Evolutionary conservation across 2,797 vertebrate genomes (phyloP).

Genomic region (Chromobotia macracanthus): DNA sequence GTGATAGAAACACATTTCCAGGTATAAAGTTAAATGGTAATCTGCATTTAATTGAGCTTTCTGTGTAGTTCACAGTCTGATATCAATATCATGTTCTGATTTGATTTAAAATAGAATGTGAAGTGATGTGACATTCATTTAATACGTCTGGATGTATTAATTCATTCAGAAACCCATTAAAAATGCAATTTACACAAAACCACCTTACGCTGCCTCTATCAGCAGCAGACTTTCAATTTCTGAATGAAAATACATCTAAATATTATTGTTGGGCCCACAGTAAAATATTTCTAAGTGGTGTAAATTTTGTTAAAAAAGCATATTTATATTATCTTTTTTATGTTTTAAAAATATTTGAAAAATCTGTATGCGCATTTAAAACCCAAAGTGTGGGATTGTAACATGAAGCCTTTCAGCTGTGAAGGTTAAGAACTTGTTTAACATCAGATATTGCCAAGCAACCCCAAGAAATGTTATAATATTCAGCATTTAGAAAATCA

Average conservation of each 20-base stretch:
- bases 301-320: too few relatives aligned
- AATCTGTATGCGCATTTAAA: too few relatives aligned
- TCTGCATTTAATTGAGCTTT: constrained; percentile 27
- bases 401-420: too few relatives aligned
- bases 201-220: not conserved
- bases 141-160: not conserved
- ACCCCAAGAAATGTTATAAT: too few relatives aligned
- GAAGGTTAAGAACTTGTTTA: too few relatives aligned
- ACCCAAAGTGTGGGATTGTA: too few relatives aligned
- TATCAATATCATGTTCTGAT: constrained; percentile 6
- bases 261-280: not conserved
- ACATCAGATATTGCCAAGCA: too few relatives aligned
- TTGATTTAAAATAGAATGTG: constrained; percentile 23
- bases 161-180: constrained; percentile 26
- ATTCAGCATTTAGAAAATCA: too few relatives aligned
- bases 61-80: constrained; percentile 8
- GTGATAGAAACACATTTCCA: constrained; percentile 7
- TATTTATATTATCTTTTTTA: too few relatives aligned
- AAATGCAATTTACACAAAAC: constrained; percentile 9
- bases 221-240: not conserved
- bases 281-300: not conserved
- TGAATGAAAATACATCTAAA: not conserved
- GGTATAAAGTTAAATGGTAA: constrained; percentile 27
- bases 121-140: constrained; percentile 11
- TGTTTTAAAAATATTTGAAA: not conserved